Base-by-base conservation (phyloP, 2,888 invertebrate genomes). In the Aphrophora alni region DNA sequence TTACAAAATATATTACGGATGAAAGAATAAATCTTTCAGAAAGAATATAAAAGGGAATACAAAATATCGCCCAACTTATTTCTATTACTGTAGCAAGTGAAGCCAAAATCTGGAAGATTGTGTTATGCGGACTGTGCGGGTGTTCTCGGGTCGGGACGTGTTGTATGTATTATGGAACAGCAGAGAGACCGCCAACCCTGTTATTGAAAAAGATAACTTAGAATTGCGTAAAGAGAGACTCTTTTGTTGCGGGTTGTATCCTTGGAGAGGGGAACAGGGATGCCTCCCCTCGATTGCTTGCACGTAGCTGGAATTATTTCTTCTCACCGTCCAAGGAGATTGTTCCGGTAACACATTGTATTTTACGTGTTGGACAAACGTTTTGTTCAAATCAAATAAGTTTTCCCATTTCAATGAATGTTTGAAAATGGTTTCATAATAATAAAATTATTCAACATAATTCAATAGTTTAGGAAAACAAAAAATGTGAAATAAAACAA, bases 151-250 rank as follows among this genome's bases (percentile, higher is more conserved):
- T 24, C 75, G 27, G 17, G 27, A 28, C 68, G 76, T 75, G 75
- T 75, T 51, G 75, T 75, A 51, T 73, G 73, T 73, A 73, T 73
- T 73, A 73, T 73, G 73, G 17, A 73, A 70, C 70, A 70, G 70
- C 14, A 28, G n/a, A 33, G 59, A 10, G 59, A 59, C 59, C 59
- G 21, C 59, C n/a, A 21, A 59, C 59, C n/a, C 73, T 38, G 73
- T 73, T 28, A 73, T 27, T 73, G 73, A 38, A 38, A 73, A 73
- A 73, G 73, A 73, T 73, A 73, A 73, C 33, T 28, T 33, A 33
- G 73, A 73, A 73, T 73, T 73, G 73, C 73, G 24, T 73, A 38
- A 73, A 73, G 73, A 73, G 73, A 59, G 59, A 21, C 21, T 59
- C 59, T 59, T 59, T 59, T 59, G 59, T 59, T 59, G 59, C 59